These are phyloP conservation scores for Asarcornis scutulata DNA, from an alignment of 2,113 vertebrate genomes.

Conservation along the genomic window DNA sequence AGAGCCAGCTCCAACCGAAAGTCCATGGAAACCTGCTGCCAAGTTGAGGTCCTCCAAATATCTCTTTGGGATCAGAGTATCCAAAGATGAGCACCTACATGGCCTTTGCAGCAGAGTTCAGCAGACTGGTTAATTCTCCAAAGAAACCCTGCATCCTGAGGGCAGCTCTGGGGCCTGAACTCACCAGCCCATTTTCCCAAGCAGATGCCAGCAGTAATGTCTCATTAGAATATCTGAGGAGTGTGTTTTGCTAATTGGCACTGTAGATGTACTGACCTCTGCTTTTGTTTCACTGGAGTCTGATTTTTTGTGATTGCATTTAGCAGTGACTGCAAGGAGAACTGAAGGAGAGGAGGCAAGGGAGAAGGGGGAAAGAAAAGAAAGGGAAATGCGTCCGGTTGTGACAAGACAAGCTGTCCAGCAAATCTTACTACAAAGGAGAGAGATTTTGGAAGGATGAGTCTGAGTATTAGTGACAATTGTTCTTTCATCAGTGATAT, in stretches of 20 bases:
- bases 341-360: neutral
- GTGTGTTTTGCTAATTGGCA: slow-evolving; percentile 1
- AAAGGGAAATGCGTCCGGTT: neutral
- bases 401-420: neutral
- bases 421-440: slow-evolving; percentile 17
- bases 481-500: slow-evolving; percentile 21
- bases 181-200: neutral
- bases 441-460: slow-evolving; percentile 18
- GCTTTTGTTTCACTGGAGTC: neutral
- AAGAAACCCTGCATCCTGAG: neutral
- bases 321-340: neutral
- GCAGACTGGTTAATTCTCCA: neutral
- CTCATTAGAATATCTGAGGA: slow-evolving; percentile 18
- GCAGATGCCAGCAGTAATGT: neutral
- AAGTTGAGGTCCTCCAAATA: neutral
- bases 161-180: neutral
- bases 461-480: neutral
- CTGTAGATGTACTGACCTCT: neutral
- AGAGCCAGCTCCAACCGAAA: neutral
- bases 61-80: neutral
- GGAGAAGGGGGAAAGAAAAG: neutral
- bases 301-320: slow-evolving; percentile 20
- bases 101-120: neutral
- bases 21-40: neutral
- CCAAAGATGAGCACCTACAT: neutral